Percentiles rank a stretch among this genome's conserved stretches.
These are phyloP conservation scores for Sipha maydis DNA, from an alignment of 2,888 invertebrate genomes.

Conservation along the genomic window DNA sequence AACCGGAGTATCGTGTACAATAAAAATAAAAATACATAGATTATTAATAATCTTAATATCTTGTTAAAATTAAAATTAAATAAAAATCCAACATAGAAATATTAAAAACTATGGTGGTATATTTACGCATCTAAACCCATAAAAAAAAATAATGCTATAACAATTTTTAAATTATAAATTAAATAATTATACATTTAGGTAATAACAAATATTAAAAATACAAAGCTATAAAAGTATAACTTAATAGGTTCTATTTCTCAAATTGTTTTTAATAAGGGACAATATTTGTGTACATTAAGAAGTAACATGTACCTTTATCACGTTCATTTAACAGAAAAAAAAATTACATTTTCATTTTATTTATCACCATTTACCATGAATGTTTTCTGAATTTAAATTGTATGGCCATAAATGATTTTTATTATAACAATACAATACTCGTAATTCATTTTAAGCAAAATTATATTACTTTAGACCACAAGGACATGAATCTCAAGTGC, in stretches of 20 bases:
- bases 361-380: slow-evolving; percentile 32
- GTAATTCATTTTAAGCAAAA: slow-evolving; percentile 27
- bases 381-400: slow-evolving; percentile 46
- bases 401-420: slow-evolving; percentile 30
- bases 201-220: no score
- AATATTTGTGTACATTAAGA: background rate
- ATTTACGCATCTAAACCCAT: no score
- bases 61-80: no score
- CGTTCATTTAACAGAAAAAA: background rate
- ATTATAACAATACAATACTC: slow-evolving; percentile 40
- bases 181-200: no score
- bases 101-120: no score
- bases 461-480: slow-evolving; percentile 24
- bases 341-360: slow-evolving; percentile 20
- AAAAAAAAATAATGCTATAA: no score
- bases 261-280: background rate
- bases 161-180: no score
- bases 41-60: no score
- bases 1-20: no score
- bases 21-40: no score
- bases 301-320: background rate
- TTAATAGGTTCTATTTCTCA: background rate
- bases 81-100: no score
- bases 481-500: slow-evolving; percentile 12
- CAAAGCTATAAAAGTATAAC: no score